A percentile compares a stretch with the other conserved stretches of the same genome.
Evolutionary conservation across 1,140 invertebrate species (phyloP).

Genomic region (Vanessa tameamea): DNA sequence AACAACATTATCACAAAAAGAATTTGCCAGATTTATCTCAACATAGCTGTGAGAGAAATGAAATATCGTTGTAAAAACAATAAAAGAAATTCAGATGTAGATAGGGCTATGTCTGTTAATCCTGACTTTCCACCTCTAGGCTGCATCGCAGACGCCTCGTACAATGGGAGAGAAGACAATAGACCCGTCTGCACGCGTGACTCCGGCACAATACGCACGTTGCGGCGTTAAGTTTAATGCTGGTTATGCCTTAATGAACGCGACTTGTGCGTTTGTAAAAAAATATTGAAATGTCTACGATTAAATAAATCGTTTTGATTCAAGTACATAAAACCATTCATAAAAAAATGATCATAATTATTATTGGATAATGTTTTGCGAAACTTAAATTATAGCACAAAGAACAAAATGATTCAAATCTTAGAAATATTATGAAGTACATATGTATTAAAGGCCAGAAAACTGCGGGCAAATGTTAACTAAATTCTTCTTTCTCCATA

Average conservation of each 20-base stretch:
- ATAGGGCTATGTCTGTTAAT: slow-evolving; percentile 11
- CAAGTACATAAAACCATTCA: too few relatives aligned
- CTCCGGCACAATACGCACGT: slow-evolving; percentile 16
- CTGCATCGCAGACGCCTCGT: slow-evolving; percentile 12
- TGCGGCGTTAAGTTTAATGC: slow-evolving; percentile 13
- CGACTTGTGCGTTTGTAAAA: slow-evolving; percentile 7
- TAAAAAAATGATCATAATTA: too few relatives aligned
- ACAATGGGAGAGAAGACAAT: slow-evolving; percentile 17
- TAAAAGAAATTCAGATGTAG: slow-evolving; percentile 10
- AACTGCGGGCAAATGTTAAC: too few relatives aligned
- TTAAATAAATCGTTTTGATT: too few relatives aligned
- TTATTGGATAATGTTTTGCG: too few relatives aligned
- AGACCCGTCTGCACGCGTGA: slow-evolving; percentile 11
- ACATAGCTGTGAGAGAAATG: neutral
- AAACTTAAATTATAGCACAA: too few relatives aligned
- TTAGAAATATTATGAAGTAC: too few relatives aligned
- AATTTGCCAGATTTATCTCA: too few relatives aligned
- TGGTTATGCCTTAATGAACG: slow-evolving; percentile 15
- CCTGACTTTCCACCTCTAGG: slow-evolving; percentile 18
- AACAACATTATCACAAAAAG: too few relatives aligned
- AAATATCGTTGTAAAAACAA: neutral
- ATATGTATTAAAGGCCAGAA: too few relatives aligned
- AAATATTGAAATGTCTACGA: neutral
- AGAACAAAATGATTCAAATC: too few relatives aligned
- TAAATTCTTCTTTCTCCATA: too few relatives aligned